A percentile compares a stretch with the other conserved stretches of the same genome.
phyloP scores from a whole-genome alignment of 1,140 invertebrate genomes.

The Lordiphosa mommai region DNA sequence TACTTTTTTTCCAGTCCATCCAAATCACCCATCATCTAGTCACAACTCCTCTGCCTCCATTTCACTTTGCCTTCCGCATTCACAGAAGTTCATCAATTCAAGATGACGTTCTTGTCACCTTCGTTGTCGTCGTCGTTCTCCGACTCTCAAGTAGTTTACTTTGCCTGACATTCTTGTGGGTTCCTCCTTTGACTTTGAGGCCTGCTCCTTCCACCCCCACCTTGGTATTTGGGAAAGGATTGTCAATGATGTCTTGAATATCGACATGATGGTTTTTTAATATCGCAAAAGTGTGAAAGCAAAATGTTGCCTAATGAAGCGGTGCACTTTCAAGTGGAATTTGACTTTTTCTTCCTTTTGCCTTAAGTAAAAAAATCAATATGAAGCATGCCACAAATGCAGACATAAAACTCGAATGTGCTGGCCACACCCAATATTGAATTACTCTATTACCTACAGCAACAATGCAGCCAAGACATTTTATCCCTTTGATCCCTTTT shows the following conservation, averaged over 20 bases:
- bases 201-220: slow-evolving; percentile 6
- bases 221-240: slow-evolving; percentile 25
- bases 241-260: slow-evolving; percentile 30
- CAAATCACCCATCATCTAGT: not conserved
- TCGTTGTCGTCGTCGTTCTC: slow-evolving; percentile 1
- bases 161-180: slow-evolving; percentile 31
- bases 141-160: slow-evolving; percentile 38
- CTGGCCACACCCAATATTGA: slow-evolving; percentile 51
- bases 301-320: slow-evolving; percentile 36
- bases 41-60: not conserved
- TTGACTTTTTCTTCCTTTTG: not conserved
- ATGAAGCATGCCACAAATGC: slow-evolving; percentile 8
- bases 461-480: slow-evolving; percentile 35
- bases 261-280: slow-evolving; percentile 22
- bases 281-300: slow-evolving; percentile 8
- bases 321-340: slow-evolving; percentile 2
- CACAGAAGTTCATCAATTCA: slow-evolving; percentile 31
- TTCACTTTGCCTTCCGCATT: slow-evolving; percentile 1
- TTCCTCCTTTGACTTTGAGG: slow-evolving; percentile 23
- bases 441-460: slow-evolving; percentile 36
- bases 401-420: slow-evolving; percentile 7
- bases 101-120: slow-evolving; percentile 9
- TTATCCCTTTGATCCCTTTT: slow-evolving; percentile 55
- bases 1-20: not conserved
- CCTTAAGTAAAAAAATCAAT: slow-evolving; percentile 21